phyloP scores from a whole-genome alignment of 2,888 invertebrate genomes.

The Pristionchus japonicus region DNA sequence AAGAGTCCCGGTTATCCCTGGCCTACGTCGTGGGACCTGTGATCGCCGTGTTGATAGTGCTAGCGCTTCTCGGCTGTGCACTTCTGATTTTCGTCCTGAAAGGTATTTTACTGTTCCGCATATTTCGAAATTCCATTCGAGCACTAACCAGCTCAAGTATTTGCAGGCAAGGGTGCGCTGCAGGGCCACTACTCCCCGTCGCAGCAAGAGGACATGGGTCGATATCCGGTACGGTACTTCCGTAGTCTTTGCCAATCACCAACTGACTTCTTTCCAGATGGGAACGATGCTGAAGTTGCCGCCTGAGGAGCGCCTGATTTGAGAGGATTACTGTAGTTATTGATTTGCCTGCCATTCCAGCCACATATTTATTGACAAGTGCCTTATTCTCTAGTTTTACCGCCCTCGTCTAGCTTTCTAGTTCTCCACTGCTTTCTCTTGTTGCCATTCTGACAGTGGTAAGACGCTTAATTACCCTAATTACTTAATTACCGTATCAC shows the following conservation, averaged over 20 bases:
- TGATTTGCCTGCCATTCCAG: background rate
- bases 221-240: constrained; percentile 31
- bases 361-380: constrained; percentile 33
- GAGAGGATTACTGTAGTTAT: constrained; percentile 26
- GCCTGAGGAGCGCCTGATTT: constrained; percentile 65
- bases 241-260: background rate
- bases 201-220: constrained; percentile 61
- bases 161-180: constrained; percentile 65
- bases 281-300: constrained; percentile 65
- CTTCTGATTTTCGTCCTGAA: constrained; percentile 68
- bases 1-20: constrained; percentile 59
- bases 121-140: background rate
- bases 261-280: constrained; percentile 53
- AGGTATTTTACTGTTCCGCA: background rate
- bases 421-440: background rate
- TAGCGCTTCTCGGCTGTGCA: constrained; percentile 66
- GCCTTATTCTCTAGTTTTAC: background rate
- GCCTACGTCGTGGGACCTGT: constrained; percentile 70
- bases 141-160: constrained; percentile 35
- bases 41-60: constrained; percentile 64
- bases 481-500: constrained; percentile 12
- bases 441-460: constrained; percentile 32
- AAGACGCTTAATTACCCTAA: background rate
- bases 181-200: constrained; percentile 71
- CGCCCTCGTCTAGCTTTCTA: background rate